Evolutionary conservation across 2,797 vertebrate species (phyloP), one percentile per base, ranked within the genome.

Genomic region (Pseudocheirus occidentalis): DNA sequence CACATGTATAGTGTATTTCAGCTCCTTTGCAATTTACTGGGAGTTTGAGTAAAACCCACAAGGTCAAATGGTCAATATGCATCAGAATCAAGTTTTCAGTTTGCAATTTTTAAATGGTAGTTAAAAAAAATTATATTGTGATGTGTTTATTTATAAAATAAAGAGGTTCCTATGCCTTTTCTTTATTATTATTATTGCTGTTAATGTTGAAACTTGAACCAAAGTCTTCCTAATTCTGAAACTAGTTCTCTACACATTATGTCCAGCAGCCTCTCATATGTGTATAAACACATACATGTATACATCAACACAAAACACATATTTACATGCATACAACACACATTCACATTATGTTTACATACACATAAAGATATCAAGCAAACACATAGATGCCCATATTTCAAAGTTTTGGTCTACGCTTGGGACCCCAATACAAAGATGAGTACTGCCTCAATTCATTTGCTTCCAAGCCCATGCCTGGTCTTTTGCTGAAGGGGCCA

Each of bases 391-490:
- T 50, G 93, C 89, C 59, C 91, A 92, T 66, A 56, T 54, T 87
- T 81, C 73, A 58, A 95, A 95, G 91, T 91, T 95, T 54, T 57
- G 56, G 90, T 90, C 31, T 0, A 92, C 93, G 95, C 94, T 93
- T n/a, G 62, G 62, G 34, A 66, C 58, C 29, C 92, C 62, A 57
- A 52, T 93, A 31, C 93, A 53, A 55, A 93, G 90, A 50, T 0
- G 29, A 57, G 91, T n/a, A 50, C 31, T 91, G 56, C 92, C 91
- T 96, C 91, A 81, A 93, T 97, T 97, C 94, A 93, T 94, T 94
- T 95, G 66, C 93, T 66, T 21, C 52, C 93, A 90, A 57, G 91
- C 94, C 91, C 53, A 73, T 62, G 94, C 92, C 73, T 56, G 50
- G 90, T 27, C 92, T 18, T 90, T n/a, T 95, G 91, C 93, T 90